Conservation (phyloP, 2,113 vertebrate genomes). For the Solea solea region DNA sequence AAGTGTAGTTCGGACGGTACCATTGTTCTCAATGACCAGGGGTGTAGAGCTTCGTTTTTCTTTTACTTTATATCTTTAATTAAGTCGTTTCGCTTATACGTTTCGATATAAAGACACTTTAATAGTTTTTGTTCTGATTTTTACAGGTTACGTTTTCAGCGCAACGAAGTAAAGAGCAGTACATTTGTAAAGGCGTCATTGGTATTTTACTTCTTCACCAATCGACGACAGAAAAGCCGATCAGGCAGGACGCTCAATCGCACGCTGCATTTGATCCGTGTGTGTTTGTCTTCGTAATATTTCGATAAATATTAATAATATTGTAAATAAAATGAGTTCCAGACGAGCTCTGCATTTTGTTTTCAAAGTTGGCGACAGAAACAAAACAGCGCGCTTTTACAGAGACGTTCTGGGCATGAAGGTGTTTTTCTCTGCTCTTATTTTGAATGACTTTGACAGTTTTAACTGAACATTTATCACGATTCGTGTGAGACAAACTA, state of each 20-base stretch:
- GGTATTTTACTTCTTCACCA: too few relatives aligned
- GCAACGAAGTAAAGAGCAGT: too few relatives aligned
- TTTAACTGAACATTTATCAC: too few relatives aligned
- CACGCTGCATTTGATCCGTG: not conserved
- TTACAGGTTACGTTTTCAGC: too few relatives aligned
- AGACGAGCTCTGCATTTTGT: conserved; percentile 92
- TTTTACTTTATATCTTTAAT: not conserved
- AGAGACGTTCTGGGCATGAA: conserved; percentile 93
- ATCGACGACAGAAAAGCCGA: conserved; percentile 62
- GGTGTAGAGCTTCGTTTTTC: not conserved
- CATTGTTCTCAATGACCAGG: not conserved
- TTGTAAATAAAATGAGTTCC: conserved; percentile 57
- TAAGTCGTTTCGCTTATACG: accelerated
- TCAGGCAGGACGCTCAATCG: conserved; percentile 47
- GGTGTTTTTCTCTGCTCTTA: conserved; percentile 68
- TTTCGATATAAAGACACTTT: accelerated
- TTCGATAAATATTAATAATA: not conserved
- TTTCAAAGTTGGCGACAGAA: conserved; percentile 92
- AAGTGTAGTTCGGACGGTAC: not conserved
- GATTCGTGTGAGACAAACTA: too few relatives aligned
- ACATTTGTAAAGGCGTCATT: too few relatives aligned
- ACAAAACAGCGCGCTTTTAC: conserved; percentile 85
- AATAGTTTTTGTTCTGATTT: not conserved
- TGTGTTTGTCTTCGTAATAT: not conserved
- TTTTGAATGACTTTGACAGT: not conserved